Base-by-base conservation (phyloP, 2,113 vertebrate genomes). In the Progne subis region DNA sequence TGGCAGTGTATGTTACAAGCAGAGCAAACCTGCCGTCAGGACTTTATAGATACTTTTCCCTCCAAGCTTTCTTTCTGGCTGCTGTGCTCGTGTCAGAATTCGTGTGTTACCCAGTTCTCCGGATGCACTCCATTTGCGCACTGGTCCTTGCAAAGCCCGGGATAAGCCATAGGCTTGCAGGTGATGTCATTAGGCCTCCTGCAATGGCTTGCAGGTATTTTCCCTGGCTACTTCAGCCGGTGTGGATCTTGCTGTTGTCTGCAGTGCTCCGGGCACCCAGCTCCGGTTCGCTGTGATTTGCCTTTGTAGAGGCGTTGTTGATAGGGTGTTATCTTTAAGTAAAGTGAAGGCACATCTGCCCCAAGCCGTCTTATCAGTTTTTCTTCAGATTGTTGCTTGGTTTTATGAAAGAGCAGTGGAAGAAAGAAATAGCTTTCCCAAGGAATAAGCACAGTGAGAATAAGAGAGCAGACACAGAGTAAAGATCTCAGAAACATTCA, bases 11-110 rank as follows among this genome's bases (percentile, higher is more conserved):
- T 49, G 65, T 89, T 96, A 84, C n/a, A 64, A 59, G 70, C 67
- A 57, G 84, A 92, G 70, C 81, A 85, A 95, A 82, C 86, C 91
- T 82, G 53, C 75, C 57, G 15, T 81, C 78, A 53, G 64, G 92
- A 60, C 78, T 24, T 82, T 82, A 60, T 5, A 49, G 89, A 84
- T 91, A 75, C 17, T 77, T 91, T 90, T 69, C n/a, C 53, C 50
- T 77, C 53, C 49, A 6, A 92, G 63, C 67, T 82, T 79, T 84
- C 67, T 2, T 64, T 91, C 55, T 39, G 53, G 63, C 61, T 81
- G 32, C 26, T 21, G 49, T 71, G 74, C 65, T 68, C 29, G 26
- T 86, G 60, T 44, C 44, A 18, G 79, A 74, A 39, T 46, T 31
- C 0, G 0, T 8, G 69, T 18, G 53, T 60, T 75, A 29, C 24